These are phyloP conservation scores for Ylistrum balloti DNA, from an alignment of 1,140 invertebrate genomes.

Conservation along the genomic window DNA sequence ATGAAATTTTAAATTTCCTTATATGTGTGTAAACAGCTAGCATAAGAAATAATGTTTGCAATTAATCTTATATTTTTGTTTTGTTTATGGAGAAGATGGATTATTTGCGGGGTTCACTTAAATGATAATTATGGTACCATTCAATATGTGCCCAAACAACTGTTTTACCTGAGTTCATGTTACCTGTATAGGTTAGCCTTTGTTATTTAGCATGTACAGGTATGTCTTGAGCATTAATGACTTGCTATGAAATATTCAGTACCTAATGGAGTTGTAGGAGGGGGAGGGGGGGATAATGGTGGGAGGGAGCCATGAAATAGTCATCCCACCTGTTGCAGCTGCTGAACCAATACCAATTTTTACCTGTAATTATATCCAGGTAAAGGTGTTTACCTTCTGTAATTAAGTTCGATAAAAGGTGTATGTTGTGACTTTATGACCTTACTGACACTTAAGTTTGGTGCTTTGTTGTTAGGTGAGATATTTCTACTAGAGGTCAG, in stretches of 20 bases:
- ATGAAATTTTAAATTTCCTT: too few relatives aligned
- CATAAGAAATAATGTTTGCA: too few relatives aligned
- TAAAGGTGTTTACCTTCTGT: conserved; percentile 3
- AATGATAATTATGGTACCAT: too few relatives aligned
- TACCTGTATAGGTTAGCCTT: background rate
- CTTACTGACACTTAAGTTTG: conserved; percentile 1
- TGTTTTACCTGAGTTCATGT: background rate
- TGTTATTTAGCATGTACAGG: background rate
- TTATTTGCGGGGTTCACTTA: too few relatives aligned
- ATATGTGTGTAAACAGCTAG: too few relatives aligned
- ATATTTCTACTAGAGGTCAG: background rate
- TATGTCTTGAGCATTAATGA: background rate
- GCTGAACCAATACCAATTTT: conserved; percentile 8
- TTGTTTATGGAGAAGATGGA: too few relatives aligned
- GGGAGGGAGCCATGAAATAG: background rate
- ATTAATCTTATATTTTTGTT: too few relatives aligned
- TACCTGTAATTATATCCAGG: conserved; percentile 38
- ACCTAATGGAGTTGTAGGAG: background rate
- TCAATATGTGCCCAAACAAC: background rate
- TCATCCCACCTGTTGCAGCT: background rate
- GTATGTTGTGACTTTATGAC: background rate
- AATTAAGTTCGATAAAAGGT: conserved; percentile 22
- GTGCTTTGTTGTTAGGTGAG: background rate
- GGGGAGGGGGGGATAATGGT: background rate
- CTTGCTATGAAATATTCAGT: background rate